These are phyloP conservation scores for Platycheirus albimanus DNA, from an alignment of 2,888 invertebrate genomes.

Conservation along the genomic window DNA sequence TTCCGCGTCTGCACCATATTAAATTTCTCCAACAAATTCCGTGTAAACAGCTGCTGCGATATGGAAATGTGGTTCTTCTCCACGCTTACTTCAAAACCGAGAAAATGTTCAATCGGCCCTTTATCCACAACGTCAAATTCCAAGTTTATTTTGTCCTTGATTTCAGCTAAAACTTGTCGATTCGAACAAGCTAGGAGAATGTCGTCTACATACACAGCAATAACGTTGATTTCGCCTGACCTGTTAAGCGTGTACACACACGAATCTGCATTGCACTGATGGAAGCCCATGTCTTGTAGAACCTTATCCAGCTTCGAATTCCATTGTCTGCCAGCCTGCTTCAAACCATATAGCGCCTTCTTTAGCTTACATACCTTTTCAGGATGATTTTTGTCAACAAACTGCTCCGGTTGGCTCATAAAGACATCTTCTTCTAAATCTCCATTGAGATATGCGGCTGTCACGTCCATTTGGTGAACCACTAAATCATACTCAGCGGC, in stretches of 20 bases:
- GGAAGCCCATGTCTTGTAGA: slow-evolving; percentile 19
- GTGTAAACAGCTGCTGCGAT: slow-evolving; percentile 3
- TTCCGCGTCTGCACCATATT: slow-evolving; percentile 4
- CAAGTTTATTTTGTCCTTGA: slow-evolving; percentile 26
- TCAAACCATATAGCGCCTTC: slow-evolving; percentile 29
- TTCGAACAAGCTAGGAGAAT: slow-evolving; percentile 44
- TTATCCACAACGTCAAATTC: slow-evolving; percentile 47
- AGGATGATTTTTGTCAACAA: neutral
- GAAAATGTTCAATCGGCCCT: no score
- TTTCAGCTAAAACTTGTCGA: slow-evolving; percentile 9
- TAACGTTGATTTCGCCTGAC: slow-evolving; percentile 10
- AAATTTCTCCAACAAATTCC: neutral
- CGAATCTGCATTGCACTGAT: neutral
- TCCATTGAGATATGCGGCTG: slow-evolving; percentile 19
- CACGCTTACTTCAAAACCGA: no score
- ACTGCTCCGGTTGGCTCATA: slow-evolving; percentile 1
- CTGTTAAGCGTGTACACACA: slow-evolving; percentile 25
- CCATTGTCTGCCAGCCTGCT: slow-evolving; percentile 25
- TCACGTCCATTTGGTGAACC: slow-evolving; percentile 25
- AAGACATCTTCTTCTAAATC: slow-evolving; percentile 14
- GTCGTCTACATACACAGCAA: slow-evolving; percentile 57
- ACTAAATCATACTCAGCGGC: slow-evolving; percentile 48
- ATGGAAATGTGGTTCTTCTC: neutral
- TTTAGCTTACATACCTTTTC: slow-evolving; percentile 55
- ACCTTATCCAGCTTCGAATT: slow-evolving; percentile 26